phyloP scores from a whole-genome alignment of 1,140 invertebrate genomes.

The Drosophila carrolli region DNA sequence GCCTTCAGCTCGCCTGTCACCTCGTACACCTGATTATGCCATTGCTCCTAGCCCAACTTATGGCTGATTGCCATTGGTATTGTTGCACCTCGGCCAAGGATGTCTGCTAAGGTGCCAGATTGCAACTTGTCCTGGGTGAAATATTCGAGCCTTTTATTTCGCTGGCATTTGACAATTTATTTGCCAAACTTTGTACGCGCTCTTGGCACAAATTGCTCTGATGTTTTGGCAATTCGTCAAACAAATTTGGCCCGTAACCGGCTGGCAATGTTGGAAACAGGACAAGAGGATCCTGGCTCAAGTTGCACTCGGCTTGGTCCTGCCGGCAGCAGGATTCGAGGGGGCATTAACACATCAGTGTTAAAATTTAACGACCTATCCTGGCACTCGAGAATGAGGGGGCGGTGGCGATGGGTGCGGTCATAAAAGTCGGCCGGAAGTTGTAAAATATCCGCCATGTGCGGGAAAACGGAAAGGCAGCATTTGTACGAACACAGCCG shows the following conservation, averaged over 20 bases:
- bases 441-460: slow-evolving; percentile 77
- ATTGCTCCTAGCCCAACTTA: slow-evolving; percentile 12
- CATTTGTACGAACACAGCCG: slow-evolving; percentile 30
- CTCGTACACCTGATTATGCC: neutral
- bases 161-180: slow-evolving; percentile 73
- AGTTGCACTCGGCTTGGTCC: slow-evolving; percentile 27
- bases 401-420: neutral
- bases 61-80: slow-evolving; percentile 30
- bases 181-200: slow-evolving; percentile 46
- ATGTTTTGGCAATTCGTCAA: slow-evolving; percentile 76
- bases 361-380: slow-evolving; percentile 75
- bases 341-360: slow-evolving; percentile 77
- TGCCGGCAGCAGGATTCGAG: slow-evolving; percentile 16
- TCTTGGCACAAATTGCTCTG: slow-evolving; percentile 67
- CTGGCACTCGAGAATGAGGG: neutral
- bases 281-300: slow-evolving; percentile 3
- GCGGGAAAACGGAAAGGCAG: slow-evolving; percentile 49
- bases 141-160: slow-evolving; percentile 49
- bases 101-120: slow-evolving; percentile 22
- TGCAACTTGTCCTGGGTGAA: slow-evolving; percentile 29
- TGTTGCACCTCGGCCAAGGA: slow-evolving; percentile 40
- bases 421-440: slow-evolving; percentile 64
- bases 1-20: neutral
- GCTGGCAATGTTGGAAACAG: slow-evolving; percentile 12
- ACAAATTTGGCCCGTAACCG: slow-evolving; percentile 52